These are phyloP conservation scores for Drosophila albomicans DNA, from an alignment of 1,140 invertebrate genomes.

Conservation along the genomic window DNA sequence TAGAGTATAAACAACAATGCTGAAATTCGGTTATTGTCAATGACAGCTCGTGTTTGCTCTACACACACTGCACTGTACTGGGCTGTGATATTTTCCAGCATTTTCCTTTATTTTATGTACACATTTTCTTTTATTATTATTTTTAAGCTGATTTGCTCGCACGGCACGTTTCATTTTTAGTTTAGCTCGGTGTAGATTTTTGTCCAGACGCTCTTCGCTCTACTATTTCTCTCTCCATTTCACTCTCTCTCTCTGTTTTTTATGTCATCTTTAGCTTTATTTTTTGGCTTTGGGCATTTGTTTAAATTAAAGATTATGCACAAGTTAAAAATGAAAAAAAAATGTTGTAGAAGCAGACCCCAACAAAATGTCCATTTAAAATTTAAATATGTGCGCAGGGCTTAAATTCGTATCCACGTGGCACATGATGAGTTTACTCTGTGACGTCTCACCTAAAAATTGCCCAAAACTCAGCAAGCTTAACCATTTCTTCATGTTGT, in stretches of 20 bases:
- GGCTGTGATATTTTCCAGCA: conserved; percentile 24
- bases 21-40: conserved; percentile 32
- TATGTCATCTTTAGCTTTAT: conserved; percentile 55
- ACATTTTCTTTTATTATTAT: conserved; percentile 57
- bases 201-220: conserved; percentile 1
- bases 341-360: not conserved
- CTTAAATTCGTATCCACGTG: conserved; percentile 51
- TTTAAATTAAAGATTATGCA: conserved; percentile 81
- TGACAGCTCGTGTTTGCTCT: conserved; percentile 33
- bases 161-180: conserved; percentile 69
- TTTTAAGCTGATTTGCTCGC: conserved; percentile 73
- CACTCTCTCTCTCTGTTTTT: not conserved
- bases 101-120: conserved; percentile 44
- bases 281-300: conserved; percentile 75
- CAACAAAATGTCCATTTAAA: conserved; percentile 52
- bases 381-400: conserved; percentile 67
- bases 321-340: conserved; percentile 51
- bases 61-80: conserved; percentile 8
- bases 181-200: conserved; percentile 58
- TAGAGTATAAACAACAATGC: conserved; percentile 3
- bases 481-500: conserved; percentile 19
- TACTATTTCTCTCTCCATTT: not conserved
- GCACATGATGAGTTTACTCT: conserved; percentile 53
- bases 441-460: conserved; percentile 35
- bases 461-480: not conserved